Percentiles rank a stretch among this genome's conserved stretches.
phyloP scores from a whole-genome alignment of 2,113 vertebrate species.

The Syngnathus typhle region DNA sequence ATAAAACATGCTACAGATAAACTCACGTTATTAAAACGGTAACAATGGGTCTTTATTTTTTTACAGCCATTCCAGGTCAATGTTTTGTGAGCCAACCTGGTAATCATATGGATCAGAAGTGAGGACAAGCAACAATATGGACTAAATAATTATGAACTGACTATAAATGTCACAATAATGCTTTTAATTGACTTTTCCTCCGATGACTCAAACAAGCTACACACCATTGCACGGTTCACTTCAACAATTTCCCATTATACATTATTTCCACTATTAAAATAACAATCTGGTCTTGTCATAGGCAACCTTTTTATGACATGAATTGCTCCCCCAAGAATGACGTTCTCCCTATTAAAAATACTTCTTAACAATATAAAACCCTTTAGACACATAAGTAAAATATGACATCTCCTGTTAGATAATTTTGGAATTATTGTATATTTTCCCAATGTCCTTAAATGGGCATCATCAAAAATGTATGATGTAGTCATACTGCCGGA shows the following conservation, averaged over 20 bases:
- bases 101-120: neutral
- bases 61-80: too few relatives aligned
- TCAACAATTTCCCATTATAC: neutral
- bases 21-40: too few relatives aligned
- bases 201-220: neutral
- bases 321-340: neutral
- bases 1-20: too few relatives aligned
- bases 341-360: neutral
- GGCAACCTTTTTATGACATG: neutral
- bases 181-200: neutral
- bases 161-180: neutral
- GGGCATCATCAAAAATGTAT: neutral
- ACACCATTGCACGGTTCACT: neutral
- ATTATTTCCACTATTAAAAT: conserved; percentile 1
- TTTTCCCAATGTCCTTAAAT: neutral
- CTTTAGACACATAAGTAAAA: neutral
- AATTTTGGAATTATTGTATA: neutral
- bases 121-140: neutral
- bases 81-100: neutral
- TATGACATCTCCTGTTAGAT: neutral
- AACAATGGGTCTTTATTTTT: too few relatives aligned
- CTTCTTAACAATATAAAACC: neutral
- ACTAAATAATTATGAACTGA: neutral
- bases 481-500: neutral
- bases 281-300: neutral